These are phyloP conservation scores for Eptesicus fuscus DNA, from an alignment of 2,113 vertebrate species.

Conservation along the genomic window DNA sequence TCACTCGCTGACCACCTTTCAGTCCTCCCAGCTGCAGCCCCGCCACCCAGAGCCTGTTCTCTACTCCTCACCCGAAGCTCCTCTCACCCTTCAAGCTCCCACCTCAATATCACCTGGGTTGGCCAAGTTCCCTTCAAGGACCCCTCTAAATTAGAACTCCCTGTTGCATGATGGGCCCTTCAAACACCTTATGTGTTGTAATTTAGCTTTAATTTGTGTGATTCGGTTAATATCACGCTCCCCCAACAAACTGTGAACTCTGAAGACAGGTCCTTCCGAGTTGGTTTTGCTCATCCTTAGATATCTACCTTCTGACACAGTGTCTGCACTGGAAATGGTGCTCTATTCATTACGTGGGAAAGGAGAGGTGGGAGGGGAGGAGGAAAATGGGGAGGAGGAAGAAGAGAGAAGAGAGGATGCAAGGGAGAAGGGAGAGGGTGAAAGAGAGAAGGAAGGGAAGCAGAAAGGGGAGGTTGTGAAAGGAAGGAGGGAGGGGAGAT, in stretches of 20 bases:
- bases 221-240: too few relatives aligned
- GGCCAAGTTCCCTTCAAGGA: neutral
- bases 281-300: neutral
- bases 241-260: neutral
- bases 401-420: neutral
- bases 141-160: neutral
- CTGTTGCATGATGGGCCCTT: neutral
- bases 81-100: neutral
- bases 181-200: neutral
- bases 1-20: neutral
- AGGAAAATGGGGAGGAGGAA: too few relatives aligned
- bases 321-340: neutral
- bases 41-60: neutral
- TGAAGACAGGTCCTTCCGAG: neutral
- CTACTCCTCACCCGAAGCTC: neutral
- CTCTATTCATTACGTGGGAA: rapidly evolving
- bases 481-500: rapidly evolving
- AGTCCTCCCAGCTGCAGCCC: neutral
- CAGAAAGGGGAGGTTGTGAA: rapidly evolving
- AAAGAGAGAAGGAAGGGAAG: rapidly evolving
- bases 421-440: too few relatives aligned
- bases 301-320: neutral
- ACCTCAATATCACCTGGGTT: neutral
- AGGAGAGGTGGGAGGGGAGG: neutral
- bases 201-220: neutral